Evolutionary conservation across 2,113 vertebrate species (phyloP), one percentile per base, ranked within the genome.

Genomic region (Microcebus murinus): DNA sequence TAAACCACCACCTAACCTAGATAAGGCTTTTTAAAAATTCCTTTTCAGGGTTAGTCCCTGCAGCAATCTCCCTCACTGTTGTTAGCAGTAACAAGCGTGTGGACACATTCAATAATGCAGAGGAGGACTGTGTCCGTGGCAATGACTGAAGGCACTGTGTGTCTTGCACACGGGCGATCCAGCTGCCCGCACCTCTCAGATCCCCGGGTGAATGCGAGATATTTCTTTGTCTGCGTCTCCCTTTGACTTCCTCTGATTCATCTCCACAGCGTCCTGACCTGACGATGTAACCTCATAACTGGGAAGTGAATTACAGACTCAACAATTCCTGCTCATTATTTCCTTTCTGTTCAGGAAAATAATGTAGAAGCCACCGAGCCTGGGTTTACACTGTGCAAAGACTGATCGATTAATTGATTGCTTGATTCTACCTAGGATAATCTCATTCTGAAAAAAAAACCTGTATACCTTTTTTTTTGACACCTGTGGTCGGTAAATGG

Each of bases 1-100:
- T 17, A 92, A 97, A 86, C 77, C 84, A 77, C 87, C 76, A 76
- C 48, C 77, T 91, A 85, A 92, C 97, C 96, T 85, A 96, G 80
- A 95, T 97, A 92, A 20, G 21, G 67, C 84, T 85, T 82, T 97
- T 87, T 36, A n/a, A 74, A 50, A 80, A 70, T 90, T 87, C 61
- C 48, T 50, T 83, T 90, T 65, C 34, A 20, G 29, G 39, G 61
- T 14, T 89, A 29, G 9, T 65, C 87, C 61, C 85, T 61, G 71
- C 4, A 89, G 87, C 87, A 29, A 29, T 55, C 68, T 74, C 59
- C 71, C 48, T 20, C 7, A 0, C 59, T 25, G 70, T 57, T 52
- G 59, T 71, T 55, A 17, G 59, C 70, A 50, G 15, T 29, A 61
- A 59, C 29, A 65, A 80, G 45, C 0, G 1, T 48, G 39, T 9